These are phyloP conservation scores for Danio kyathit DNA, from an alignment of 2,797 vertebrate species.

Conservation along the genomic window DNA sequence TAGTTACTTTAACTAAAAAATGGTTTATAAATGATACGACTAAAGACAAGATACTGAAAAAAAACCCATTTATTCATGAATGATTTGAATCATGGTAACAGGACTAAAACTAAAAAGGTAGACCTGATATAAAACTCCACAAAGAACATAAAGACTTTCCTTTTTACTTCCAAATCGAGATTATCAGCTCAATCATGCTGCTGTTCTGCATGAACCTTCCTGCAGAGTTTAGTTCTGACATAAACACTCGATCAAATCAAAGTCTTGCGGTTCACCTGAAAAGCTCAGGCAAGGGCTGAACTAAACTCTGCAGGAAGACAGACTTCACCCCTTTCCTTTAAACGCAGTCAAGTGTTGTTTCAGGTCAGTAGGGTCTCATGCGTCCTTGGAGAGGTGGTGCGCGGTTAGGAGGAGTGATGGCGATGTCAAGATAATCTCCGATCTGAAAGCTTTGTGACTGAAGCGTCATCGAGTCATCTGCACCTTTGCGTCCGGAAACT, in stretches of 20 bases:
- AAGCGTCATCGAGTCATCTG: conserved; percentile 95
- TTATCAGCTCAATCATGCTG: background rate
- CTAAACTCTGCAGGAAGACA: conserved; percentile 5
- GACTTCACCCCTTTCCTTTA: background rate
- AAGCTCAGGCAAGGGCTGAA: background rate
- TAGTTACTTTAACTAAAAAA: too few relatives aligned
- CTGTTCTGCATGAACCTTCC: background rate
- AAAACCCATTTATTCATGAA: conserved; percentile 35
- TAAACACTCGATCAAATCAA: background rate
- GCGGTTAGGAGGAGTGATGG: conserved; percentile 94
- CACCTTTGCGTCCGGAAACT: conserved; percentile 93
- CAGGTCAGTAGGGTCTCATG: conserved; percentile 91
- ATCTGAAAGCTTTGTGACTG: conserved; percentile 99
- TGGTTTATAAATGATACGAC: background rate
- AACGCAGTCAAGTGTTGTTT: background rate
- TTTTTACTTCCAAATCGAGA: conserved; percentile 13
- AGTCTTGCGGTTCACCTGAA: background rate
- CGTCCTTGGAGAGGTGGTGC: conserved; percentile 88
- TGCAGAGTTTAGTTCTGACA: conserved; percentile 3
- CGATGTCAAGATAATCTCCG: conserved; percentile 97
- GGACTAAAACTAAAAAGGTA: conserved; percentile 29
- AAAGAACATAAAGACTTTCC: background rate
- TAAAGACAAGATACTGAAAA: conserved; percentile 2
- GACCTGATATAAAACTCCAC: conserved; percentile 31
- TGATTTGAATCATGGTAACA: conserved; percentile 17